Conservation (phyloP, 2,888 invertebrate species). For the Lasius platythorax region DNA sequence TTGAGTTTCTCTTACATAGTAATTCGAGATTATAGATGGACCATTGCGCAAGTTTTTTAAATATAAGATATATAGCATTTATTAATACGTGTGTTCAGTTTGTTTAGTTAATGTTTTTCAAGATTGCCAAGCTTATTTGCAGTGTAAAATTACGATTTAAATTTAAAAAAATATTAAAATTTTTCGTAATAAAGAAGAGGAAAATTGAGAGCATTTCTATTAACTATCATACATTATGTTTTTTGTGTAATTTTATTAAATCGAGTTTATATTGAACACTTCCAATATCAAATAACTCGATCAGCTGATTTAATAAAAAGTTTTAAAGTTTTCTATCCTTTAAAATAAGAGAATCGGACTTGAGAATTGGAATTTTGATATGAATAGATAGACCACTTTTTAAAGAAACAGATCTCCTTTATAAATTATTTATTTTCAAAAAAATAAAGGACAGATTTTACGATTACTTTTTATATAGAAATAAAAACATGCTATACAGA, state of each 20-base stretch:
- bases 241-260: background rate
- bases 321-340: background rate
- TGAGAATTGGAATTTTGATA: background rate
- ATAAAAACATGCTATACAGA: too few species aligned
- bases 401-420: background rate
- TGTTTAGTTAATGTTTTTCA: background rate
- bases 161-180: background rate
- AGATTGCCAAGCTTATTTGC: background rate
- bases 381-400: background rate
- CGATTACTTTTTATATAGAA: too few species aligned
- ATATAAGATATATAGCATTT: background rate
- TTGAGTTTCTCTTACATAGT: background rate
- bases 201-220: background rate
- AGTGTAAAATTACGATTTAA: background rate
- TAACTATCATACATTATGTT: background rate
- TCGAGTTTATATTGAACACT: background rate
- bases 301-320: background rate
- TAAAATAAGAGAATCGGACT: background rate
- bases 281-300: background rate
- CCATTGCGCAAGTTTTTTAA: background rate
- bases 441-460: too few species aligned
- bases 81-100: background rate
- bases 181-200: background rate
- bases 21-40: background rate
- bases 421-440: too few species aligned